phyloP scores from a whole-genome alignment of 2,797 vertebrate species.

The Morus bassanus region DNA sequence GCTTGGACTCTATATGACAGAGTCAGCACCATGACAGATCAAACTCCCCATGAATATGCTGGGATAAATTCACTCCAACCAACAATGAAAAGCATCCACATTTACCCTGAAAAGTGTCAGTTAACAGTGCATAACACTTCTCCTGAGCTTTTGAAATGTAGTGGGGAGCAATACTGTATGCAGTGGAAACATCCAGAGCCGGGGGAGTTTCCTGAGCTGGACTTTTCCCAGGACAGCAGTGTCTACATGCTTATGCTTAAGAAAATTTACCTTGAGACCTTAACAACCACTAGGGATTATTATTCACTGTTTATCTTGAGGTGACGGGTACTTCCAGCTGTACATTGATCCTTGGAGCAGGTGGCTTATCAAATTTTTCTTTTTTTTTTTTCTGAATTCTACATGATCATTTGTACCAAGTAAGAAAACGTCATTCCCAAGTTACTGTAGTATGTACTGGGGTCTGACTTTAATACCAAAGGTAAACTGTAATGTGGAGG shows the following conservation, averaged over 20 bases:
- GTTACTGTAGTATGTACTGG: background rate
- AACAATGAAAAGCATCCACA: background rate
- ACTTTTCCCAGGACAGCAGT: background rate
- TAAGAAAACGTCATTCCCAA: background rate
- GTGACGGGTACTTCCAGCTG: background rate
- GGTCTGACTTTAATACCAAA: background rate
- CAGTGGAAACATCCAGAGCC: background rate
- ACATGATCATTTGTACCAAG: background rate
- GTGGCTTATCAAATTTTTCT: background rate
- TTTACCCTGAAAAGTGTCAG: background rate
- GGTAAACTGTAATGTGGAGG: background rate
- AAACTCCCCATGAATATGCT: background rate
- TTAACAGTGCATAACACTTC: background rate
- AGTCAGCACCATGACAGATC: background rate
- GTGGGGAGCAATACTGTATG: fast-evolving
- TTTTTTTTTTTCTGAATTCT: background rate
- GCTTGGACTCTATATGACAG: fast-evolving
- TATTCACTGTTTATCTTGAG: background rate
- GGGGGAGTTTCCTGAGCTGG: background rate
- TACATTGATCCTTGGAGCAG: background rate
- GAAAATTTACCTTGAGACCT: background rate
- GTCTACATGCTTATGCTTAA: background rate
- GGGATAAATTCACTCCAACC: background rate
- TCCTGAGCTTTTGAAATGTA: background rate
- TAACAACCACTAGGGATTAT: background rate